Percentiles rank a stretch among this genome's conserved stretches.
phyloP scores from a whole-genome alignment of 1,140 invertebrate species.

The Daktulosphaira vitifoliae region DNA sequence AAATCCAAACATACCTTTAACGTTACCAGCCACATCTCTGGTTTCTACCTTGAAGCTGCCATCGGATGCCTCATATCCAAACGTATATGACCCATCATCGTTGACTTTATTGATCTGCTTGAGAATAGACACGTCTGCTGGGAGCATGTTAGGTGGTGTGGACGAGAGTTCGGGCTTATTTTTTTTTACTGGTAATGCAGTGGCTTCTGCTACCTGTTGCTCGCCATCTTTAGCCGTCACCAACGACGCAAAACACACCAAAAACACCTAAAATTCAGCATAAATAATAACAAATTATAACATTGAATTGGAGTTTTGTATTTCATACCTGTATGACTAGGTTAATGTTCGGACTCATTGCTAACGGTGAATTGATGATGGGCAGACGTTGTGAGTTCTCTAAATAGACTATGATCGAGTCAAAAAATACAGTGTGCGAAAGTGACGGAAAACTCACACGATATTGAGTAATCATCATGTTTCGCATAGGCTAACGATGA shows the following conservation, averaged over 20 bases:
- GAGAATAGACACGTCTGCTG: conserved; percentile 51
- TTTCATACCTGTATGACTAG: neutral
- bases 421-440: neutral
- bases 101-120: conserved; percentile 73
- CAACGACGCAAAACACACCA: neutral
- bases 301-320: too few species aligned
- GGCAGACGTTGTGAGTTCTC: neutral
- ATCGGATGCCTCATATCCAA: conserved; percentile 74
- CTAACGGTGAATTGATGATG: neutral
- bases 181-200: neutral
- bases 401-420: conserved; percentile 15
- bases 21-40: conserved; percentile 66
- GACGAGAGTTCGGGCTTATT: neutral
- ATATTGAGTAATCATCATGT: conserved; percentile 1
- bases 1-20: conserved; percentile 79
- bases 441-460: conserved; percentile 16
- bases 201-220: neutral
- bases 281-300: too few species aligned
- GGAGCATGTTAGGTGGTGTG: neutral
- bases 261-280: neutral
- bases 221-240: neutral
- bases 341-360: conserved; percentile 13
- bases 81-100: conserved; percentile 74
- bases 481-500: neutral
- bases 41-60: conserved; percentile 79